A percentile compares a stretch with the other conserved stretches of the same genome.
phyloP scores from a whole-genome alignment of 2,113 vertebrate species.

The Vidua chalybeata region DNA sequence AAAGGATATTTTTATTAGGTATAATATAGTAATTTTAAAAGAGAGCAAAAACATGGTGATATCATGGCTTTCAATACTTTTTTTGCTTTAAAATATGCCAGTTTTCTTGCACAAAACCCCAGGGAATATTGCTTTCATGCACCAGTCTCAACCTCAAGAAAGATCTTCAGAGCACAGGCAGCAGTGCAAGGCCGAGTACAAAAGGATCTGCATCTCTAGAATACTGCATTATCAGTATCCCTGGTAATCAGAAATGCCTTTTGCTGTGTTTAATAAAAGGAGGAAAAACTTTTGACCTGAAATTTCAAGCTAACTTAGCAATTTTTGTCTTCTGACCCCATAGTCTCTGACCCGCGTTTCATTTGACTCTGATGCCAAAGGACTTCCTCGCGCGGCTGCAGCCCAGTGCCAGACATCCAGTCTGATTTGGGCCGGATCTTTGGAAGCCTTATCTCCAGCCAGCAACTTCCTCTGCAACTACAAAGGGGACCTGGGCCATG shows the following conservation, averaged over 20 bases:
- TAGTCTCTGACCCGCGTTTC: neutral
- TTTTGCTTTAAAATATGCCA: neutral
- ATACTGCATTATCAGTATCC: neutral
- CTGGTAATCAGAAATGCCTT: constrained; percentile 21
- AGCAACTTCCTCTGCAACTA: constrained; percentile 50
- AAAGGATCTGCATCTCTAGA: neutral
- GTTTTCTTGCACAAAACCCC: neutral
- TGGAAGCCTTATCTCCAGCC: constrained; percentile 39
- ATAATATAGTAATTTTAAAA: neutral
- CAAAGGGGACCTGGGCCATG: neutral
- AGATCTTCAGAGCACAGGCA: neutral
- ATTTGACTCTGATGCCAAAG: constrained; percentile 13
- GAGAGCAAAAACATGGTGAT: neutral
- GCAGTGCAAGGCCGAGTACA: neutral
- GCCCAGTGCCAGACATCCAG: neutral
- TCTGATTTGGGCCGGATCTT: neutral
- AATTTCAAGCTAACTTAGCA: constrained; percentile 41
- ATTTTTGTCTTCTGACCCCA: constrained; percentile 38
- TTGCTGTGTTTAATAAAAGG: constrained; percentile 28
- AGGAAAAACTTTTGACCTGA: constrained; percentile 46
- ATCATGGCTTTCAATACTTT: neutral
- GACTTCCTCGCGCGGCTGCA: neutral
- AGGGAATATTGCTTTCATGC: neutral
- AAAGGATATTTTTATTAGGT: neutral
- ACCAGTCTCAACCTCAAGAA: neutral